A percentile compares a stretch with the other conserved stretches of the same genome.
phyloP scores from a whole-genome alignment of 2,113 vertebrate species.

The Forbesichthys agassizii region DNA sequence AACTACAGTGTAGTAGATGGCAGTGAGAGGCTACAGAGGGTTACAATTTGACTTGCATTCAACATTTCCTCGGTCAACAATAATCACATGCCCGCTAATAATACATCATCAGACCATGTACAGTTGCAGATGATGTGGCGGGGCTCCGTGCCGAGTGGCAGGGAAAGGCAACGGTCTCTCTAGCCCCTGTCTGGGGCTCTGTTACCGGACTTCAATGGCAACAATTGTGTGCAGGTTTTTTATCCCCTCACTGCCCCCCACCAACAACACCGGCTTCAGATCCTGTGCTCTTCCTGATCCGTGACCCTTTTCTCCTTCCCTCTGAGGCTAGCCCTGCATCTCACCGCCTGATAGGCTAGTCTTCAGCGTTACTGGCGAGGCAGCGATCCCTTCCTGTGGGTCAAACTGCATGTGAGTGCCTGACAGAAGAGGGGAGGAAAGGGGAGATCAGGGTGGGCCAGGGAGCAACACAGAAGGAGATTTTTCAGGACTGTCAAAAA shows the following conservation, averaged over 20 bases:
- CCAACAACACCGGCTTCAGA: neutral
- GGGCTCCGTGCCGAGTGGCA: slow-evolving; percentile 15
- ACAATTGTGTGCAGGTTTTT: slow-evolving; percentile 33
- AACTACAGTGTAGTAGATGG: slow-evolving; percentile 8
- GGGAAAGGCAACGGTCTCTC: slow-evolving; percentile 30
- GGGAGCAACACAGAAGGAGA: slow-evolving; percentile 1
- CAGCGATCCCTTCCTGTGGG: slow-evolving; percentile 27
- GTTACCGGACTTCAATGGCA: slow-evolving; percentile 57
- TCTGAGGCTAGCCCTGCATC: slow-evolving; percentile 5
- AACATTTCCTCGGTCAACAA: slow-evolving; percentile 37
- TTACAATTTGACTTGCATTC: slow-evolving; percentile 41
- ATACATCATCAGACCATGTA: slow-evolving; percentile 15
- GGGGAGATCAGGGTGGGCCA: slow-evolving; percentile 13
- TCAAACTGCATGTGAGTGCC: slow-evolving; percentile 41
- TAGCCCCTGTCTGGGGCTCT: slow-evolving; percentile 51
- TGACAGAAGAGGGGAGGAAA: slow-evolving; percentile 33
- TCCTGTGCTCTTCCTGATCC: slow-evolving; percentile 19
- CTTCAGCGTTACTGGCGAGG: slow-evolving; percentile 38
- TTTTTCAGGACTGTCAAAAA: slow-evolving; percentile 43
- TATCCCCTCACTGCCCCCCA: neutral
- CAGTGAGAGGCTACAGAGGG: slow-evolving; percentile 17
- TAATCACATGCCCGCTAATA: neutral
- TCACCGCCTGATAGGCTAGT: slow-evolving; percentile 42
- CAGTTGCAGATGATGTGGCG: slow-evolving; percentile 14
- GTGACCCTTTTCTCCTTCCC: slow-evolving; percentile 12